These are phyloP conservation scores for Allygus modestus DNA, from an alignment of 2,888 invertebrate species.

Conservation along the genomic window DNA sequence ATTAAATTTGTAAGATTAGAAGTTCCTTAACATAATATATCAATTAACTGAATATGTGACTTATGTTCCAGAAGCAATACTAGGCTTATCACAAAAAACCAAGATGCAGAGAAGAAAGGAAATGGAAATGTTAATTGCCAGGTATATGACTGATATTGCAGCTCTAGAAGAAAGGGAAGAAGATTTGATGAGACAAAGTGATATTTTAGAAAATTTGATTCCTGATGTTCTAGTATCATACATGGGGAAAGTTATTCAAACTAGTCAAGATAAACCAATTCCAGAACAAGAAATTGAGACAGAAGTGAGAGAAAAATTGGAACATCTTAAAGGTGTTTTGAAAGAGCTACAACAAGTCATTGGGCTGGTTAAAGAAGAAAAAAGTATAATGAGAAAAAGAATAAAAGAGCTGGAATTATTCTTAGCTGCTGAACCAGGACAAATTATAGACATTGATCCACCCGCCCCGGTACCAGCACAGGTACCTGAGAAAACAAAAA, in stretches of 20 bases:
- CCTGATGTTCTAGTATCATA: conserved; percentile 1
- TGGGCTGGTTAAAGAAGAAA: conserved; percentile 3
- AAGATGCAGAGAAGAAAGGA: not conserved
- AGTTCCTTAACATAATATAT: too few relatives aligned
- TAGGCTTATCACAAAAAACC: not conserved
- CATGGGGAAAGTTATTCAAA: conserved; percentile 23
- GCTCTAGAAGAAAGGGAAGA: conserved; percentile 31
- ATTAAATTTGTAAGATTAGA: too few relatives aligned
- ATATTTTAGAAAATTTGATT: conserved; percentile 19
- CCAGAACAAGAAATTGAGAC: not conserved
- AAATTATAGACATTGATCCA: not conserved
- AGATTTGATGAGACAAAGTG: conserved; percentile 1
- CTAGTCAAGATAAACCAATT: too few relatives aligned
- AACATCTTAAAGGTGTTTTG: conserved; percentile 21
- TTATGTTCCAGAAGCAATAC: not conserved
- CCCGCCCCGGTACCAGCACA: not conserved
- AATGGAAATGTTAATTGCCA: conserved; percentile 29
- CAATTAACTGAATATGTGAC: too few relatives aligned
- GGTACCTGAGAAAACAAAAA: not conserved
- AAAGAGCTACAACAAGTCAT: not conserved
- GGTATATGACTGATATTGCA: conserved; percentile 20
- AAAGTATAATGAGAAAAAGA: not conserved
- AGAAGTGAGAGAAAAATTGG: not conserved
- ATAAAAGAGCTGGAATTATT: conserved; percentile 31
- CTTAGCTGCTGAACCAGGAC: not conserved